A percentile compares a stretch with the other conserved stretches of the same genome.
Conservation (phyloP, 2,888 invertebrate genomes). For the Anthoptus insignis region DNA sequence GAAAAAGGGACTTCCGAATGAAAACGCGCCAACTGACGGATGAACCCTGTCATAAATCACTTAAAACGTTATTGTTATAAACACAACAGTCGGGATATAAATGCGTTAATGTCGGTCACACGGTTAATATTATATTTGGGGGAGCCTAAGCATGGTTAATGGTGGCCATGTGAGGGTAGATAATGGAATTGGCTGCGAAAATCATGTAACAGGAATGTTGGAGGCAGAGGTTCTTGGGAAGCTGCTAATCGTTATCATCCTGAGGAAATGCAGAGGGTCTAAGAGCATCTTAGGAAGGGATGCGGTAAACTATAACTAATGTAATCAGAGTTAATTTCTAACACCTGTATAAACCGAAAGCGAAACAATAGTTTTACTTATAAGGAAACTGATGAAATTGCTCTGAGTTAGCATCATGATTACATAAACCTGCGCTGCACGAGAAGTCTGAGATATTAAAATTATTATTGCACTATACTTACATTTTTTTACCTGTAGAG, state of each 20-base stretch:
- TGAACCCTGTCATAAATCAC: constrained; percentile 39
- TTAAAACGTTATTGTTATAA: constrained; percentile 35
- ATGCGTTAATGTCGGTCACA: constrained; percentile 24
- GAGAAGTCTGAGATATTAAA: too few species aligned
- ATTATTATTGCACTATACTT: too few species aligned
- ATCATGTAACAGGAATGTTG: constrained; percentile 5
- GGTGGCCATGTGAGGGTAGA: constrained; percentile 17
- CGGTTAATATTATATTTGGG: constrained; percentile 29
- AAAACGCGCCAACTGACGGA: constrained; percentile 21
- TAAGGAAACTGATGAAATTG: too few species aligned
- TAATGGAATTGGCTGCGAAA: constrained; percentile 15
- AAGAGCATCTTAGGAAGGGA: too few species aligned
- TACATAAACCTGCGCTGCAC: too few species aligned
- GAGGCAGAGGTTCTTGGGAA: neutral
- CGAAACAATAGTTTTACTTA: too few species aligned
- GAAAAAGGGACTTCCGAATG: constrained; percentile 35
- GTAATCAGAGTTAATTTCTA: too few species aligned
- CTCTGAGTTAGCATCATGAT: too few species aligned
- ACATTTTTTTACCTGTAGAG: too few species aligned
- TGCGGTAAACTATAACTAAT: too few species aligned
- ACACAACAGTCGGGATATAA: constrained; percentile 25
- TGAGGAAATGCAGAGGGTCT: too few species aligned
- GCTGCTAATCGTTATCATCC: neutral
- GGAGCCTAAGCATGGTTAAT: constrained; percentile 13
- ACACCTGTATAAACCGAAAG: too few species aligned